Evolutionary conservation across 2,113 vertebrate genomes (phyloP).

Genomic region (Leiothrix lutea): DNA sequence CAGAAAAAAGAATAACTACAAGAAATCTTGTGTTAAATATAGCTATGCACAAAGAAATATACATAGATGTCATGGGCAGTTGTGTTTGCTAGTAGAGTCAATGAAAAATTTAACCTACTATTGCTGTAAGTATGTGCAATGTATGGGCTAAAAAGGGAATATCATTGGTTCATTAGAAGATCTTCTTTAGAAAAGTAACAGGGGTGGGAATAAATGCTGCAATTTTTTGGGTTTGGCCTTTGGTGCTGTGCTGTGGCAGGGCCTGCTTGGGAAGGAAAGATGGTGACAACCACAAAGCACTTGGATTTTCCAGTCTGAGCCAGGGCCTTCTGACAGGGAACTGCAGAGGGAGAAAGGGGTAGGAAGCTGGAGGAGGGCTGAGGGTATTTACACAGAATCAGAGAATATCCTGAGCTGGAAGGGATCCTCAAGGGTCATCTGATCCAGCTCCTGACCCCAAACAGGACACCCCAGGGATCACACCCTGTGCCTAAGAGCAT

Average conservation of each 20-base stretch:
- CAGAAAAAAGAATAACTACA: not conserved
- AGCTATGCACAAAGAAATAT: not conserved
- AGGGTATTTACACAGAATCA: not conserved
- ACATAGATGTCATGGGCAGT: accelerated
- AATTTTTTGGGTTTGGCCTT: not conserved
- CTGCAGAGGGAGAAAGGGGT: not conserved
- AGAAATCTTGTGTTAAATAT: not conserved
- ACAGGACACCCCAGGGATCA: not conserved
- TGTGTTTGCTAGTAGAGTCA: not conserved
- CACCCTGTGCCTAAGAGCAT: not conserved
- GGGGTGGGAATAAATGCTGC: not conserved
- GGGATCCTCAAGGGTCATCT: not conserved
- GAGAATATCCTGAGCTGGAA: not conserved
- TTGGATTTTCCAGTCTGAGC: not conserved
- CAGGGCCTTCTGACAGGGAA: not conserved
- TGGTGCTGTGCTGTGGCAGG: not conserved
- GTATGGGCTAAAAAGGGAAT: not conserved
- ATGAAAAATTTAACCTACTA: not conserved
- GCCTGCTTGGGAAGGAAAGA: not conserved
- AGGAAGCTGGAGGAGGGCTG: not conserved
- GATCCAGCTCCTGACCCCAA: not conserved
- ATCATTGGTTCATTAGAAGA: not conserved
- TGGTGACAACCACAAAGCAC: not conserved
- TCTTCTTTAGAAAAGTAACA: not conserved
- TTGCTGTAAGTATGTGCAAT: not conserved